phyloP scores from a whole-genome alignment of 2,888 invertebrate species.

The Coecobrya sp. region DNA sequence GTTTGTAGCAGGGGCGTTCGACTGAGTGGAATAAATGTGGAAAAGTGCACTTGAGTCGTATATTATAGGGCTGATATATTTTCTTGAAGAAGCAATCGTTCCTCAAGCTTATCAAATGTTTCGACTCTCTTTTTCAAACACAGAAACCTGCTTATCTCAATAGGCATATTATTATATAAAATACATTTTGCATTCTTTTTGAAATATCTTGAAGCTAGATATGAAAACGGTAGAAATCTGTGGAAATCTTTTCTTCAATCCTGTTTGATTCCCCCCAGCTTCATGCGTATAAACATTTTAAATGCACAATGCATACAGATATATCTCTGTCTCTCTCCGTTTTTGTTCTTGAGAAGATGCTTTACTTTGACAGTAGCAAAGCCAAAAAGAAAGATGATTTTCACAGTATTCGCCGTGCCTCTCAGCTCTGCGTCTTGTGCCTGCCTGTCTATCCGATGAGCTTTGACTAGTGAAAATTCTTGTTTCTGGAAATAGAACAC shows the following conservation, averaged over 20 bases:
- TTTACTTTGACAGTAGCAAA: background rate
- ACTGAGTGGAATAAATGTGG: conserved; percentile 7
- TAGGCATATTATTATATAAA: no score
- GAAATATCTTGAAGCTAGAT: no score
- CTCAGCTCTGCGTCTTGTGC: background rate
- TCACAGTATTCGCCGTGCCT: background rate
- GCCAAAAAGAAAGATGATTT: conserved; percentile 40
- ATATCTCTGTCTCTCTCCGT: background rate
- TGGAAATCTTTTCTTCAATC: conserved; percentile 4
- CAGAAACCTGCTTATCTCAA: no score
- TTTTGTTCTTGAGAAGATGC: background rate
- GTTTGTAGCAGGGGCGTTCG: no score
- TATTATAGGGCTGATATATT: no score
- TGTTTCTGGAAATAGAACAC: background rate
- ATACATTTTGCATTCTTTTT: background rate
- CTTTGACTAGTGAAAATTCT: background rate
- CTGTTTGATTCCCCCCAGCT: background rate
- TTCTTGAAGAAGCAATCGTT: no score
- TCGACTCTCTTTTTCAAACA: no score
- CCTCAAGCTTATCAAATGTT: no score
- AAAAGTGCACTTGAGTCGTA: conserved; percentile 2
- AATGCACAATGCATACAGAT: background rate
- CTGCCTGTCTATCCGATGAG: conserved; percentile 9
- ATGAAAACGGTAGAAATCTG: background rate
- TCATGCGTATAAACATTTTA: background rate